Percentiles rank a stretch among this genome's conserved stretches.
These are phyloP conservation scores for Hirtodrosophila confusa DNA, from an alignment of 2,888 invertebrate species.

Conservation along the genomic window DNA sequence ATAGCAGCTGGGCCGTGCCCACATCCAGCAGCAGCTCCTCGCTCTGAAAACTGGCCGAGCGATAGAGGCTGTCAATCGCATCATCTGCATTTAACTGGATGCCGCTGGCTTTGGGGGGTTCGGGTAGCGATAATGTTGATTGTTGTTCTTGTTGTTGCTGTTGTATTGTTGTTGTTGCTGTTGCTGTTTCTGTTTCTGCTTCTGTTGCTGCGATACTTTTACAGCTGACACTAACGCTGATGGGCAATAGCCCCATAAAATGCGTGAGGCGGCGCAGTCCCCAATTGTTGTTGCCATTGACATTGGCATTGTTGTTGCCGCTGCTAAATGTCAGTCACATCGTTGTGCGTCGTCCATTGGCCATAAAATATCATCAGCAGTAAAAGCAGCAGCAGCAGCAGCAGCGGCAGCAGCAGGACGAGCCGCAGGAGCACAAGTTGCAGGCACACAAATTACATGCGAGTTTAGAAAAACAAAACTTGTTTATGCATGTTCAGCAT, in stretches of 20 bases:
- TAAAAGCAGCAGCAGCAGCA: constrained; percentile 27
- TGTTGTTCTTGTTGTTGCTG: constrained; percentile 32
- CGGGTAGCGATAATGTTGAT: constrained; percentile 30
- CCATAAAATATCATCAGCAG: constrained; percentile 48
- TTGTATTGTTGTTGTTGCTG: constrained; percentile 18
- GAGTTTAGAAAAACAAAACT: constrained; percentile 24
- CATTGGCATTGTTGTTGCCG: constrained; percentile 13
- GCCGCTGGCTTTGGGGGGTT: constrained; percentile 9
- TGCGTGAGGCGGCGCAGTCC: constrained; percentile 58
- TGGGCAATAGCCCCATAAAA: constrained; percentile 66
- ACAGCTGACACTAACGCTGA: constrained; percentile 40
- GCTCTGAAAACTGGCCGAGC: constrained; percentile 72
- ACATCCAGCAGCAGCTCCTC: constrained; percentile 73
- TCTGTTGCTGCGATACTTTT: constrained; percentile 26
- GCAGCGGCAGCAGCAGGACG: constrained; percentile 17
- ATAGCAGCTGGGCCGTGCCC: constrained; percentile 42
- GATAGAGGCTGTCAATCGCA: constrained; percentile 39
- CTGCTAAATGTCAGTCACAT: constrained; percentile 11
- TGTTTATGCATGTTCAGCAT: not conserved
- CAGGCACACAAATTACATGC: constrained; percentile 38
- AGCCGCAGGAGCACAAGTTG: constrained; percentile 12
- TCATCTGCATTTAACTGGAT: constrained; percentile 9
- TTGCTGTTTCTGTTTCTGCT: constrained; percentile 25
- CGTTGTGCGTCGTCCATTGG: constrained; percentile 35
- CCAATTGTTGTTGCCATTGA: constrained; percentile 29